These are phyloP conservation scores for Tetragnatha versicolor DNA, from an alignment of 1,140 invertebrate genomes.

Conservation along the genomic window DNA sequence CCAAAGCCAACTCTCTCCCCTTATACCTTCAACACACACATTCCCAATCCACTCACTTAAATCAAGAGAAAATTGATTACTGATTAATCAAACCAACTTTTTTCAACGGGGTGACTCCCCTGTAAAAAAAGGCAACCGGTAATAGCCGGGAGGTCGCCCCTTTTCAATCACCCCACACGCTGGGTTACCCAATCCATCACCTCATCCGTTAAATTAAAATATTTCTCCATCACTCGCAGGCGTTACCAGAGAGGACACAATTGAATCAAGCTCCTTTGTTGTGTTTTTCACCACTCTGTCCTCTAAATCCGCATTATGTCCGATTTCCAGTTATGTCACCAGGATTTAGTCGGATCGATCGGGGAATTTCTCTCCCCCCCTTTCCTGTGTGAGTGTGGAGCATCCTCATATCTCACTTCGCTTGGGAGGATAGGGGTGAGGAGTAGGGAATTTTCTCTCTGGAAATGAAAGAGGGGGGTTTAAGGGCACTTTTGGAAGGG, in stretches of 20 bases:
- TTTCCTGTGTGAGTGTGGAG: neutral
- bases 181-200: conserved; percentile 39
- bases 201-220: conserved; percentile 52
- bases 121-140: conserved; percentile 9
- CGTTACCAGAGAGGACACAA: conserved; percentile 1
- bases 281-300: neutral
- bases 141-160: conserved; percentile 26
- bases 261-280: neutral
- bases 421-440: neutral
- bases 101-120: no score
- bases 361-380: conserved; percentile 14
- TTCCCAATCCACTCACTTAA: neutral
- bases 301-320: conserved; percentile 20
- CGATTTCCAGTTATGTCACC: conserved; percentile 29
- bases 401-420: conserved; percentile 16
- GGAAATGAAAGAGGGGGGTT: neutral
- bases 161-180: conserved; percentile 22
- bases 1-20: neutral
- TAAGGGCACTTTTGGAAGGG: no score
- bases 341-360: conserved; percentile 30
- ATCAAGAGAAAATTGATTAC: conserved; percentile 16
- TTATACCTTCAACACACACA: neutral
- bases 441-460: neutral
- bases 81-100: neutral
- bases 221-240: conserved; percentile 44